Evolutionary conservation across 2,113 vertebrate species (phyloP).

Genomic region (Platycercus adscitus): DNA sequence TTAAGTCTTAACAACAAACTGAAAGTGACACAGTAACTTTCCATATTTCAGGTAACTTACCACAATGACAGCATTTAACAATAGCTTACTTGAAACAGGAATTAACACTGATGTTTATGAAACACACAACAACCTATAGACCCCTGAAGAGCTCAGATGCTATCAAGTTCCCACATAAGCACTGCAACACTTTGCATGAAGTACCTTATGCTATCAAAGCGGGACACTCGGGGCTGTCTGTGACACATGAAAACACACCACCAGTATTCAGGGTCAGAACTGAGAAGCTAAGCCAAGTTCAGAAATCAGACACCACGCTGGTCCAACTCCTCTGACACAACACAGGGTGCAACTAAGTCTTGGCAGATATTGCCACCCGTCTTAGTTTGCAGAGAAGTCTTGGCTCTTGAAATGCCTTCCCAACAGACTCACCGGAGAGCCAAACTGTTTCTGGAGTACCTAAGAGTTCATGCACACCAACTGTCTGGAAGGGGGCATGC

Average conservation of each 20-base stretch:
- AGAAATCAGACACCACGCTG: conserved; percentile 4
- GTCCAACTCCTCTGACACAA: background rate
- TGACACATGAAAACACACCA: background rate
- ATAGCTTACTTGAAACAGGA: background rate
- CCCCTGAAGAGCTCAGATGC: background rate
- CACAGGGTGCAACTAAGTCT: rapidly evolving
- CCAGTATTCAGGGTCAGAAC: background rate
- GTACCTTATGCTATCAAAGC: background rate
- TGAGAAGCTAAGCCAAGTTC: background rate
- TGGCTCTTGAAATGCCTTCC: background rate
- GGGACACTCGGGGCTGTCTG: rapidly evolving
- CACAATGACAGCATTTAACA: background rate
- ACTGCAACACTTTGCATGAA: background rate
- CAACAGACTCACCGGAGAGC: background rate
- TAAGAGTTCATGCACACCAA: background rate
- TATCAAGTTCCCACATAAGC: background rate
- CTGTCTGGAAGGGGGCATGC: background rate
- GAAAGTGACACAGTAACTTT: background rate
- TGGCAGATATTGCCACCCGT: background rate
- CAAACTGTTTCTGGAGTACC: background rate
- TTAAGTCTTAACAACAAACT: background rate
- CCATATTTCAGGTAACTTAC: background rate
- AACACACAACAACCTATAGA: rapidly evolving
- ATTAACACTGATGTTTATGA: background rate
- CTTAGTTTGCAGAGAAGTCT: background rate